Evolutionary conservation across 2,888 invertebrate genomes (phyloP), one percentile per base, ranked within the genome.

Genomic region (Entomobrya proxima): DNA sequence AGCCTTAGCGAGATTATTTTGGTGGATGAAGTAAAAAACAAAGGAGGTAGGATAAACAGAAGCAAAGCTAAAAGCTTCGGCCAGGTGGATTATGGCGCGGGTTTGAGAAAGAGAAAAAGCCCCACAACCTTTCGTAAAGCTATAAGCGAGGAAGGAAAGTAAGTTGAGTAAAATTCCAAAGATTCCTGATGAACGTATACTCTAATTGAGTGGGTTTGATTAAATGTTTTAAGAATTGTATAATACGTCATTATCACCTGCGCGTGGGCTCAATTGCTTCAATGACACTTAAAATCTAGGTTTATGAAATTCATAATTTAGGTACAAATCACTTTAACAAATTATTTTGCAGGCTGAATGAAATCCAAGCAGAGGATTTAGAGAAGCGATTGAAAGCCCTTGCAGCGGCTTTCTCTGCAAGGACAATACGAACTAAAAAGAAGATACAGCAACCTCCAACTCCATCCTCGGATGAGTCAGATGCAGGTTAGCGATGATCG

Each of bases 361-460:
- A 88, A 21, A 86, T 89, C 13, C 88, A 89, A 55, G 90, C 90
- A 37, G 88, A 88, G 35, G 90, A 91, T 76, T 89, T 91, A 64
- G 92, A 93, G 87, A 92, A 92, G 88, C 91, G 93, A 72, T 92
- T 94, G 24, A 93, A 94, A 4, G 93, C 94, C 89, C 91, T 95
- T 85, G 94, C 94, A 0, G 93, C 93, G 6, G 94, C 94, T 3
- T 95, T 95, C 89, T 93, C 93, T 0, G 93, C 93, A 30, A 92
- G 95, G 64, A 93, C 94, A 6, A 93, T 93, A 88, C 92, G 93
- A 80, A 93, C 94, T 32, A 93, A 94, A 88, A 93, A 93, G 37
- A 92, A 93, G 55, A 92, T 95, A n/a, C 94, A 94, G 89, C 92
- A 94, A 85, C 94, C 94, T 0, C 94, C 94, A 6, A 94, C 94